Percentiles rank a stretch among this genome's conserved stretches.
Evolutionary conservation across 2,888 invertebrate species (phyloP).

Genomic region (Cynaeus angustus): DNA sequence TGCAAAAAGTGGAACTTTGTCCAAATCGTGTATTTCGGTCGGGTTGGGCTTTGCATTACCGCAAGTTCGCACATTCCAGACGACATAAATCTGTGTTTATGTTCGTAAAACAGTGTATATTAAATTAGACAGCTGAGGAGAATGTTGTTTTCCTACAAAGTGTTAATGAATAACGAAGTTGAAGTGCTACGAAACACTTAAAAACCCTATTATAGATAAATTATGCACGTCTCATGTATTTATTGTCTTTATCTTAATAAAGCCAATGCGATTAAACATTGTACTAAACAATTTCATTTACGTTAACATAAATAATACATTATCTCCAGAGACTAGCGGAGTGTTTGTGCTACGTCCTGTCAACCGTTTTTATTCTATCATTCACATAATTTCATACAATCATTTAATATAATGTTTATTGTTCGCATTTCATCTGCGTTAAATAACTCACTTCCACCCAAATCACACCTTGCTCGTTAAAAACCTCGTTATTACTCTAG

Average conservation of each 20-base stretch:
- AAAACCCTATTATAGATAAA: constrained; percentile 28
- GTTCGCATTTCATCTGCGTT: constrained; percentile 1
- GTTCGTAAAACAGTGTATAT: constrained; percentile 34
- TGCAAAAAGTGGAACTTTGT: not conserved
- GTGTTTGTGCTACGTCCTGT: constrained; percentile 27
- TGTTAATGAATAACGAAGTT: constrained; percentile 36
- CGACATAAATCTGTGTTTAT: constrained; percentile 35
- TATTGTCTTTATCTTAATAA: constrained; percentile 33
- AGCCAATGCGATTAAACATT: constrained; percentile 32
- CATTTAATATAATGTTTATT: constrained; percentile 19
- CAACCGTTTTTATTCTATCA: constrained; percentile 21
- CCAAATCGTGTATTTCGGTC: constrained; percentile 6
- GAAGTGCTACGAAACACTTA: constrained; percentile 12
- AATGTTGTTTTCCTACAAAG: constrained; percentile 22
- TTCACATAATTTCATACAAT: constrained; percentile 32
- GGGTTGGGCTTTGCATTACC: constrained; percentile 21
- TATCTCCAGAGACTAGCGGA: constrained; percentile 12
- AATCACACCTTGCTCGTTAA: constrained; percentile 7
- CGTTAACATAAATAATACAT: constrained; percentile 24
- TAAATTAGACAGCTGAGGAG: constrained; percentile 38
- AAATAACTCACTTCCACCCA: not conserved
- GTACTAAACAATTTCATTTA: constrained; percentile 31
- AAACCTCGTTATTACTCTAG: constrained; percentile 9
- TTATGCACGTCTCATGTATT: constrained; percentile 31
- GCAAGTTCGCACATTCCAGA: constrained; percentile 19